Evolutionary conservation across 1,140 invertebrate species (phyloP).

Genomic region (Cydia pomonella): DNA sequence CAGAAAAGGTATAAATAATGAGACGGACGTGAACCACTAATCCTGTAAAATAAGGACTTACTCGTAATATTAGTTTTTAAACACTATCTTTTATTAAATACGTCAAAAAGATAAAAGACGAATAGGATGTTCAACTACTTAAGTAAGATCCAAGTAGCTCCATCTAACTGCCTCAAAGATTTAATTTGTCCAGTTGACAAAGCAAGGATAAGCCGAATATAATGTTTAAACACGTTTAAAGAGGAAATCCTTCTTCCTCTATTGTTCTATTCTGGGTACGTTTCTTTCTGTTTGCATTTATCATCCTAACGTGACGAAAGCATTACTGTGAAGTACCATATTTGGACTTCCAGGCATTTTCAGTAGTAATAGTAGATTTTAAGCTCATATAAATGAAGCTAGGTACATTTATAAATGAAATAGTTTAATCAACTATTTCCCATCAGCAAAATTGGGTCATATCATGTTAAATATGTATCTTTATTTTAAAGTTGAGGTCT

Average conservation of each 20-base stretch:
- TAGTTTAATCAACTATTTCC: too few species aligned
- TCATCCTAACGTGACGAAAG: slow-evolving; percentile 15
- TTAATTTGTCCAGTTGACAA: slow-evolving; percentile 24
- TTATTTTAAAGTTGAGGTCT: too few species aligned
- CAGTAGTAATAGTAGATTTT: not conserved
- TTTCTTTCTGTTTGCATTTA: slow-evolving; percentile 25
- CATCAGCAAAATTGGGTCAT: not conserved
- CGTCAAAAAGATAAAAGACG: too few species aligned
- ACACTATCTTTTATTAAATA: too few species aligned
- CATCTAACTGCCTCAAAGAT: slow-evolving; percentile 5
- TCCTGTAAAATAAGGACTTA: too few species aligned
- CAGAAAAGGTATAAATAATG: too few species aligned
- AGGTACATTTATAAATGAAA: too few species aligned
- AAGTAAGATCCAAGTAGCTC: not conserved
- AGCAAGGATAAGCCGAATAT: slow-evolving; percentile 19
- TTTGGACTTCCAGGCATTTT: not conserved
- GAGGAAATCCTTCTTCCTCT: slow-evolving; percentile 31
- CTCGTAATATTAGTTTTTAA: too few species aligned
- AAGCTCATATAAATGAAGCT: not conserved
- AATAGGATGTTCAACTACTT: too few species aligned
- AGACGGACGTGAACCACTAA: too few species aligned
- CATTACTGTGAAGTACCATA: slow-evolving; percentile 2
- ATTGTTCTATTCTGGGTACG: slow-evolving; percentile 31
- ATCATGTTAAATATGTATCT: too few species aligned
- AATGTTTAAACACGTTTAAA: slow-evolving; percentile 25